Evolutionary conservation across 2,888 invertebrate genomes (phyloP), one percentile per base, ranked within the genome.

Genomic region (Euclidia mi): DNA sequence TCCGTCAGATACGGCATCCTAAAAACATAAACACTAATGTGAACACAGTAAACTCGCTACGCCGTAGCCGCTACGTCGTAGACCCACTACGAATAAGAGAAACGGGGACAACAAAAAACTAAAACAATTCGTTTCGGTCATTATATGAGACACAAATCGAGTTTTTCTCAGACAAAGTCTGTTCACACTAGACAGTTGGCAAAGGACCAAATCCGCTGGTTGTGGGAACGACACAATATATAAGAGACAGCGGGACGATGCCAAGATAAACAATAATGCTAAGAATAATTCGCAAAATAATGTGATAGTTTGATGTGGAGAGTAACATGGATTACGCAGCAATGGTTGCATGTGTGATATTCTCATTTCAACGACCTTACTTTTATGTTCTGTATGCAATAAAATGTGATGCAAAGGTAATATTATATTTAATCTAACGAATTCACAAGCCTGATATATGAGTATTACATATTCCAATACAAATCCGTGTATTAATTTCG

Each of bases 121-220:
- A 80, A 74, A 81, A 80, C 82, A 78, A 76, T 82, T 79, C 83
- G 81, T 78, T 76, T 76, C 74, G 79, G 80, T 84, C 83, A 85
- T 86, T 86, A 86, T 84, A 75, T 81, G 75, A 68, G 81, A 83
- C 84, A 82, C 85, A 87, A 87, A 87, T 87, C 79, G 84, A 83
- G 86, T 87, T 87, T 85, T 82, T 84, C 79, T 76, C 69, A 84
- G 82, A 82, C 83, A 82, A 80, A 79, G 80, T 81, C 82, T 74
- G 81, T 76, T 80, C 81, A 65, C 78, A 71, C 81, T 76, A 65
- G 74, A 64, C 67, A 63, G 56, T 80, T 88, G 89, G 89, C 88
- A 76, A 32, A 4, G 50, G 52, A 83, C 89, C 89, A 89, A 84
- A 71, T 70, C 73, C 76, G 52, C 45, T 42, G 29, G 50, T 40